Base-by-base conservation (phyloP, 2,797 vertebrate genomes). In the Myripristis murdjan region DNA sequence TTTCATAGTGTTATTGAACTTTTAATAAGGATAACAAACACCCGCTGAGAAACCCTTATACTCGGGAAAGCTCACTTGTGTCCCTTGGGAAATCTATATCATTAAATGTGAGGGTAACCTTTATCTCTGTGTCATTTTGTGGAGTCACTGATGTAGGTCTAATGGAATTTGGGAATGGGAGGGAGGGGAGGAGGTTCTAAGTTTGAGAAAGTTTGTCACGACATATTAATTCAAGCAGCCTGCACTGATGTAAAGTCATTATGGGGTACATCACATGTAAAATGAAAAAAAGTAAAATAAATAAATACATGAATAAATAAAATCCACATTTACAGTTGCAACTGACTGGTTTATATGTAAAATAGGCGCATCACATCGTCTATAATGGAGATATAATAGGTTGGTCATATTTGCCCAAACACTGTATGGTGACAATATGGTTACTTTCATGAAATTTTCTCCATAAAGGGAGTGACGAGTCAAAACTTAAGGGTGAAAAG, bases 11-110 rank as follows among this genome's bases (percentile, higher is more conserved):
- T 91, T 93, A 93, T 85, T 90, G 87, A 91, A 91, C 81, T 82
- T 93, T 95, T 94, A 94, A 92, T 93, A 94, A 90, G 90, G 86
- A 92, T 90, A 90, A 93, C 84, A 95, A 95, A 95, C 81, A 84
- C 35, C 71, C 60, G 26, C 5, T 71, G 54, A 85, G 79, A 78
- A 52, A 22, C 67, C 56, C 56, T 66, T 8, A 51, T 6, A 59
- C 52, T 63, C 31, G 57, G 57, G 18, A 67, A 75, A 64, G 75
- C 71, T 55, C 53, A 64, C 52, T 60, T 20, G 49, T 28, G 70
- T 81, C 91, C 67, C 71, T 1, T 37, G 83, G 81, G 90, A 90
- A 84, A 81, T 74, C 65, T 51, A 23, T 65, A 67, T 82, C 75
- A 86, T 87, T 90, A 83, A 81, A 83, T 71, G 64, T 83, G 68